phyloP scores from a whole-genome alignment of 2,113 vertebrate genomes.

The Calypte anna region DNA sequence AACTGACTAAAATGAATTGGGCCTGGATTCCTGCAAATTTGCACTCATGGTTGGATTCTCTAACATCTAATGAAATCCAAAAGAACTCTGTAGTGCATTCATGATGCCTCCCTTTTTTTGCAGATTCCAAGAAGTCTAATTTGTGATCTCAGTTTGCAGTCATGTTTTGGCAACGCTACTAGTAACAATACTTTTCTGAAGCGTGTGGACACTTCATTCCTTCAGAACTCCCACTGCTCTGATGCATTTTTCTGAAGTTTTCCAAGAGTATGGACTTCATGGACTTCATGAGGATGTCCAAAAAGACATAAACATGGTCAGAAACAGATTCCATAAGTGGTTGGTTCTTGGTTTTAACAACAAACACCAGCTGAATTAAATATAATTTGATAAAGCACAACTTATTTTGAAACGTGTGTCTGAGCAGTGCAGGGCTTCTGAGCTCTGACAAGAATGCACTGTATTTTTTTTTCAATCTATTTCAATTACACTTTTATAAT shows the following conservation, averaged over 20 bases:
- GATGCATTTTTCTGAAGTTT: background rate
- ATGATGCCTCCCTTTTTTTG: background rate
- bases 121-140: background rate
- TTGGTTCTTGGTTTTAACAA: background rate
- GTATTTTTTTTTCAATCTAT: slow-evolving; percentile 46
- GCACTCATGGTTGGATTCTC: background rate
- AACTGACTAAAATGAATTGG: background rate
- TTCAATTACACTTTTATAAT: slow-evolving; percentile 56
- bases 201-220: background rate
- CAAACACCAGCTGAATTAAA: background rate
- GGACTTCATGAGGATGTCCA: background rate
- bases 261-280: background rate
- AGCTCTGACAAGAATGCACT: background rate
- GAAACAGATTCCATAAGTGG: background rate
- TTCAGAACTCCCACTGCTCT: background rate
- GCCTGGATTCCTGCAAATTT: background rate
- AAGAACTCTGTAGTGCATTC: background rate
- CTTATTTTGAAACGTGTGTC: background rate
- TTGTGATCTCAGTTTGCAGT: background rate
- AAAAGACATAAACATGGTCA: background rate
- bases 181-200: background rate
- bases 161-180: background rate
- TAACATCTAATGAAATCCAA: background rate
- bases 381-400: background rate
- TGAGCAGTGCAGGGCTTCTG: background rate